These are phyloP conservation scores for Neoniphon sammara DNA, from an alignment of 2,797 vertebrate genomes.

Conservation along the genomic window DNA sequence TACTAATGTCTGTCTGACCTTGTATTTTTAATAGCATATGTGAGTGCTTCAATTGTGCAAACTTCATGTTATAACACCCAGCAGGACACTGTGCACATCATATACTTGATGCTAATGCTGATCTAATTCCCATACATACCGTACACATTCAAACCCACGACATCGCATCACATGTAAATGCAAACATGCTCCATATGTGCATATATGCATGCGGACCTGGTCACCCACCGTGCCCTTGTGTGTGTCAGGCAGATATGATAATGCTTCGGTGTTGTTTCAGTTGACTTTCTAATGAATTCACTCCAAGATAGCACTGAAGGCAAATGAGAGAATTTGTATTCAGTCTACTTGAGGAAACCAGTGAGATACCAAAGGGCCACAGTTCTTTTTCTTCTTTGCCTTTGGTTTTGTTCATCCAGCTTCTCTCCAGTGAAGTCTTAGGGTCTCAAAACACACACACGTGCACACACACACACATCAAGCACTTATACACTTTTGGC, in stretches of 20 bases:
- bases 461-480: slow-evolving; percentile 30
- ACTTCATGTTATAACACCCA: neutral
- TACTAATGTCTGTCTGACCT: neutral
- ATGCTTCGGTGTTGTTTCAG: slow-evolving; percentile 19
- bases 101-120: too few relatives aligned
- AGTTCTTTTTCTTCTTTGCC: slow-evolving; percentile 13
- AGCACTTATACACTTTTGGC: slow-evolving; percentile 50
- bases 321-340: slow-evolving; percentile 49
- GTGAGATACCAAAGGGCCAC: slow-evolving; percentile 25
- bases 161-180: neutral
- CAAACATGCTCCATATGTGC: neutral
- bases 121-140: neutral
- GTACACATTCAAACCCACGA: neutral
- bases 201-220: neutral
- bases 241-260: neutral
- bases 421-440: slow-evolving; percentile 39
- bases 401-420: slow-evolving; percentile 46
- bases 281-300: slow-evolving; percentile 36
- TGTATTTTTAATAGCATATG: too few relatives aligned
- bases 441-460: slow-evolving; percentile 27
- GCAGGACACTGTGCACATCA: too few relatives aligned
- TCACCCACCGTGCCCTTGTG: neutral
- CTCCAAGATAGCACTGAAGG: slow-evolving; percentile 29
- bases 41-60: neutral
- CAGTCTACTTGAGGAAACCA: slow-evolving; percentile 35